phyloP scores from a whole-genome alignment of 2,797 vertebrate species.

The Eulemur albifrons region DNA sequence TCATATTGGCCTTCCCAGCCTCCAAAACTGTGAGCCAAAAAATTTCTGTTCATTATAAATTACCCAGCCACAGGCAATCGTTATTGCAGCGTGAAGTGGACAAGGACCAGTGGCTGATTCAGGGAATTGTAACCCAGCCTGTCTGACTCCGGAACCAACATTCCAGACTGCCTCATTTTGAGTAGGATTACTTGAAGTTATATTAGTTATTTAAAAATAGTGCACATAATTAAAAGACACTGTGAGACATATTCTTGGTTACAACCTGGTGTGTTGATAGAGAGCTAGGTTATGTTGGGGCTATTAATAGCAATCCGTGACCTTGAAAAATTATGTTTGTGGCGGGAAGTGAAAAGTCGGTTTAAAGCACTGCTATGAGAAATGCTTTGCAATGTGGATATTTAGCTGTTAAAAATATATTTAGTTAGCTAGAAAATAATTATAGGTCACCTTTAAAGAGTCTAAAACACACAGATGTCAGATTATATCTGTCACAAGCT shows the following conservation, averaged over 20 bases:
- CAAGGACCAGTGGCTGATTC: not conserved
- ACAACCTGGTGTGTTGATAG: not conserved
- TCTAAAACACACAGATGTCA: conserved; percentile 56
- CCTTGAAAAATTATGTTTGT: not conserved
- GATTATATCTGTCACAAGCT: conserved; percentile 53
- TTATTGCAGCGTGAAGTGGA: not conserved
- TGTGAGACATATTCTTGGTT: not conserved
- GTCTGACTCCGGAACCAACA: not conserved
- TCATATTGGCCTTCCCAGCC: not conserved
- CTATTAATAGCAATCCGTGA: not conserved
- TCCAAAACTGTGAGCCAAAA: not conserved
- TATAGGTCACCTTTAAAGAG: conserved; percentile 57
- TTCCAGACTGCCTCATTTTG: not conserved
- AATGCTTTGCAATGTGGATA: not conserved
- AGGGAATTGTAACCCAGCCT: not conserved
- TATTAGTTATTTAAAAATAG: not conserved
- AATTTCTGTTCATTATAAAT: not conserved
- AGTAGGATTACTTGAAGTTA: not conserved
- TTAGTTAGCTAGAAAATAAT: conserved; percentile 51
- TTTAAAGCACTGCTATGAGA: conserved; percentile 23
- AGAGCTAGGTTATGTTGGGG: not conserved
- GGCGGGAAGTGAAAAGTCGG: not conserved
- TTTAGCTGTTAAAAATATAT: conserved; percentile 37
- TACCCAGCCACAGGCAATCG: not conserved
- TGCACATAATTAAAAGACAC: not conserved